phyloP scores from a whole-genome alignment of 92 coral and sea anemone genomes.

The Diadumene lineata region DNA sequence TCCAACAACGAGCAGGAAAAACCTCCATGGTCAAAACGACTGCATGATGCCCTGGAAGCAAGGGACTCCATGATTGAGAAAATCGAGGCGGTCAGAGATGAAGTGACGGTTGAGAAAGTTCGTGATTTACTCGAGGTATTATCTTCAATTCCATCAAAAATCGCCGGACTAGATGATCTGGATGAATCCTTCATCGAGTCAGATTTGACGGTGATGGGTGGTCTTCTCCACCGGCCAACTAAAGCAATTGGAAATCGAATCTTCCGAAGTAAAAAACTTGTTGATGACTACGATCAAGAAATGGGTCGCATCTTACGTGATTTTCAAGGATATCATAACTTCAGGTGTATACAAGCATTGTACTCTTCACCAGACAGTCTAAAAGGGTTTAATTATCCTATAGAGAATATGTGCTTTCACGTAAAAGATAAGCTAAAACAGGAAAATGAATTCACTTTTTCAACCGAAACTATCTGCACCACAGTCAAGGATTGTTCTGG shows the following conservation, averaged over 20 bases:
- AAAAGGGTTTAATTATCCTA: constrained; percentile 6
- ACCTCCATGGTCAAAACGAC: constrained; percentile 27
- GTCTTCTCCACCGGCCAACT: neutral
- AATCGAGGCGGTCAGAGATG: constrained; percentile 10
- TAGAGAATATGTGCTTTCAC: constrained; percentile 34
- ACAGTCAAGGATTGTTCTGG: constrained; percentile 25
- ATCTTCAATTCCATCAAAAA: neutral
- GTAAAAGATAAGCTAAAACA: constrained; percentile 26
- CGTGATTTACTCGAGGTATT: neutral
- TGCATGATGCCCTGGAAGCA: constrained; percentile 23
- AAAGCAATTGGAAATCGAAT: constrained; percentile 30
- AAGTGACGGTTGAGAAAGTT: constrained; percentile 1
- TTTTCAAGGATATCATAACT: constrained; percentile 24
- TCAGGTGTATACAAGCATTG: constrained; percentile 29
- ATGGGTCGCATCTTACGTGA: constrained; percentile 32
- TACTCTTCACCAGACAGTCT: constrained; percentile 24
- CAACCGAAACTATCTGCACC: constrained; percentile 41
- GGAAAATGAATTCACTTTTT: constrained; percentile 4
- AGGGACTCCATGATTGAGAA: constrained; percentile 16
- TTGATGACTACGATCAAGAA: constrained; percentile 20
- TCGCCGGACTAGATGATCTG: neutral
- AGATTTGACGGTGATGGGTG: neutral
- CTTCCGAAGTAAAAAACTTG: constrained; percentile 28
- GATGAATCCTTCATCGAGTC: neutral
- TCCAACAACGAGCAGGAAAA: neutral